Evolutionary conservation across 2,113 vertebrate genomes (phyloP).

Genomic region (Heteronetta atricapilla): DNA sequence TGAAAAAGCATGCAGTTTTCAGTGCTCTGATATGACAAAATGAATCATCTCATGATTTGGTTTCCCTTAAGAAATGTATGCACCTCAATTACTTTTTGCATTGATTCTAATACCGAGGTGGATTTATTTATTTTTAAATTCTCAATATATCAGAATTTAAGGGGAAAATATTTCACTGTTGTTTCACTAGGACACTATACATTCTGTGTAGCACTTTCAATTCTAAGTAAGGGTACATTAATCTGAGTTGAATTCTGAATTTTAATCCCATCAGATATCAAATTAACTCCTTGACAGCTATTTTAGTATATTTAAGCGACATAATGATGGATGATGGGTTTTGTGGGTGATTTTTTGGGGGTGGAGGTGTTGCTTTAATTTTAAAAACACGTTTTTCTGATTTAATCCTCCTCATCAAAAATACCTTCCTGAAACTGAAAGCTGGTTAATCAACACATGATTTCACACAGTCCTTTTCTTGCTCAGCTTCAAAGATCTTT

Average conservation of each 20-base stretch:
- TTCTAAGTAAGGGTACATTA: not conserved
- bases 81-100: not conserved
- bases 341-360: too few relatives aligned
- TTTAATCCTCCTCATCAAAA: not conserved
- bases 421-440: not conserved
- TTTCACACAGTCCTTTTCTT: not conserved
- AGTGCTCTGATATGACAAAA: not conserved
- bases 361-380: too few relatives aligned
- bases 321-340: not conserved
- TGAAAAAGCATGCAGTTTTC: not conserved
- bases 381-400: not conserved
- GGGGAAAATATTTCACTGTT: not conserved
- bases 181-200: not conserved
- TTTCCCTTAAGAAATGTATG: not conserved
- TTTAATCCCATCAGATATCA: not conserved
- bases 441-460: not conserved
- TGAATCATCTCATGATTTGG: not conserved
- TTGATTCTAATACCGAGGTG: not conserved
- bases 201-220: not conserved
- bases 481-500: not conserved
- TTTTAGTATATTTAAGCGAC: not conserved
- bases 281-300: not conserved
- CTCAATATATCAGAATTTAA: not conserved
- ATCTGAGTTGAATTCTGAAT: not conserved
- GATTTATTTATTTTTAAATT: not conserved